Percentiles rank a stretch among this genome's conserved stretches.
These are phyloP conservation scores for Sminthurides bifidus DNA, from an alignment of 1,140 invertebrate species.

Conservation along the genomic window DNA sequence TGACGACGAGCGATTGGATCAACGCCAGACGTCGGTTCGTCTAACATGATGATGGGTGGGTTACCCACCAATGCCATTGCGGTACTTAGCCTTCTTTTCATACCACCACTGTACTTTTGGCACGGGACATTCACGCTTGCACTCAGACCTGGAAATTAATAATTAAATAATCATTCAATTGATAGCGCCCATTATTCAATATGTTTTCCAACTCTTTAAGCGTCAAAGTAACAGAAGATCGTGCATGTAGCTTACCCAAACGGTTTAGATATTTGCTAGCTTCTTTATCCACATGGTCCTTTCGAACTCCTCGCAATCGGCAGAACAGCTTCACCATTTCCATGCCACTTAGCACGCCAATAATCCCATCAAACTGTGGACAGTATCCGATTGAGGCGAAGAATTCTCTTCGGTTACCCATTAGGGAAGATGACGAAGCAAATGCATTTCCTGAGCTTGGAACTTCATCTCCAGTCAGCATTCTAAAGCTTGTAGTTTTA, in stretches of 20 bases:
- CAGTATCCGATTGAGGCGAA: slow-evolving; percentile 39
- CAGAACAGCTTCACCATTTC: slow-evolving; percentile 42
- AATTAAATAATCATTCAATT: too few species aligned
- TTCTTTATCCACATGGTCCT: slow-evolving; percentile 27
- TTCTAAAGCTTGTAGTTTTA: slow-evolving; percentile 52
- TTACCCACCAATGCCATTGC: slow-evolving; percentile 51
- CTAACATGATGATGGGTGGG: slow-evolving; percentile 46
- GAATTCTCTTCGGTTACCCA: slow-evolving; percentile 33
- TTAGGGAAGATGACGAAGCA: slow-evolving; percentile 42
- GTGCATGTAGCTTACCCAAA: slow-evolving; percentile 34
- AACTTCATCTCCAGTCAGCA: slow-evolving; percentile 46
- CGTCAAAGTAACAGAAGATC: slow-evolving; percentile 18
- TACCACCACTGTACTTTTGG: slow-evolving; percentile 22
- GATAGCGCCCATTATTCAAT: too few species aligned
- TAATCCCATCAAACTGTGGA: slow-evolving; percentile 42
- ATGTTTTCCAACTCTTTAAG: too few species aligned
- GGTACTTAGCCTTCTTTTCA: slow-evolving; percentile 45
- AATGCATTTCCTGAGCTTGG: slow-evolving; percentile 31
- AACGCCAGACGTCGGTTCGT: slow-evolving; percentile 55
- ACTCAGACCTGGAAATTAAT: too few species aligned
- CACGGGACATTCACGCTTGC: slow-evolving; percentile 14
- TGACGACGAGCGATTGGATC: slow-evolving; percentile 37
- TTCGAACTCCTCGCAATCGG: slow-evolving; percentile 40
- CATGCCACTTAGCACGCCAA: slow-evolving; percentile 39
- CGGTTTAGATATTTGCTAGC: too few species aligned